Percentiles rank a stretch among this genome's conserved stretches.
Evolutionary conservation across 2,888 invertebrate species (phyloP).

Genomic region (Abrostola tripartita): DNA sequence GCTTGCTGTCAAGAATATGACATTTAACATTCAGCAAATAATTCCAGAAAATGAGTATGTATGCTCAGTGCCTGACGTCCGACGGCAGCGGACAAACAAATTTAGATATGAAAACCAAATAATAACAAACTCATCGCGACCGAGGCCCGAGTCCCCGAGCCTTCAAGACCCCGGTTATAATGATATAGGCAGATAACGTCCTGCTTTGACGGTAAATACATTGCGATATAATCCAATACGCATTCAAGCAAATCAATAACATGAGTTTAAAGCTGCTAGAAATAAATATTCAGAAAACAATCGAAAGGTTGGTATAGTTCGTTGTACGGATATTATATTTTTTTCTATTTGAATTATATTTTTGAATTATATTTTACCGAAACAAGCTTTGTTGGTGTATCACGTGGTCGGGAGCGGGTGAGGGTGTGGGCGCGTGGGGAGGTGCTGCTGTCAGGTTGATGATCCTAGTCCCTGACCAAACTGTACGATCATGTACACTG

Average conservation of each 20-base stretch:
- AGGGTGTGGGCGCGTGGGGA: background rate
- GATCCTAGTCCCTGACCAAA: slow-evolving; percentile 7
- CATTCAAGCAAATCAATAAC: too few relatives aligned
- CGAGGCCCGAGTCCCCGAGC: background rate
- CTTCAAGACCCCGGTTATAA: background rate
- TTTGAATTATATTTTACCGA: too few relatives aligned
- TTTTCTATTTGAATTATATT: slow-evolving; percentile 23
- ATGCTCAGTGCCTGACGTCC: slow-evolving; percentile 8
- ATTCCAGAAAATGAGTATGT: slow-evolving; percentile 20
- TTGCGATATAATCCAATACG: too few relatives aligned
- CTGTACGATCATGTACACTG: too few relatives aligned
- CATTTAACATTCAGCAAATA: slow-evolving; percentile 20
- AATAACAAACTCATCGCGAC: slow-evolving; percentile 22
- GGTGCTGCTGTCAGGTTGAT: background rate
- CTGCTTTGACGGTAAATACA: too few relatives aligned
- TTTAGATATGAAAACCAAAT: slow-evolving; percentile 45
- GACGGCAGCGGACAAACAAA: slow-evolving; percentile 31
- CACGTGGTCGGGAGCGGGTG: background rate
- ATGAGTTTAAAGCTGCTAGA: too few relatives aligned
- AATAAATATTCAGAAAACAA: too few relatives aligned
- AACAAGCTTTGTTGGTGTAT: slow-evolving; percentile 23
- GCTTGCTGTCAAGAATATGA: slow-evolving; percentile 1
- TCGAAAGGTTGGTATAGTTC: slow-evolving; percentile 4
- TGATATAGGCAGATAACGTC: too few relatives aligned
- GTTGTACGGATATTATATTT: slow-evolving; percentile 1